Evolutionary conservation across 2,113 vertebrate species (phyloP).

Genomic region (Bostrychus sinensis): DNA sequence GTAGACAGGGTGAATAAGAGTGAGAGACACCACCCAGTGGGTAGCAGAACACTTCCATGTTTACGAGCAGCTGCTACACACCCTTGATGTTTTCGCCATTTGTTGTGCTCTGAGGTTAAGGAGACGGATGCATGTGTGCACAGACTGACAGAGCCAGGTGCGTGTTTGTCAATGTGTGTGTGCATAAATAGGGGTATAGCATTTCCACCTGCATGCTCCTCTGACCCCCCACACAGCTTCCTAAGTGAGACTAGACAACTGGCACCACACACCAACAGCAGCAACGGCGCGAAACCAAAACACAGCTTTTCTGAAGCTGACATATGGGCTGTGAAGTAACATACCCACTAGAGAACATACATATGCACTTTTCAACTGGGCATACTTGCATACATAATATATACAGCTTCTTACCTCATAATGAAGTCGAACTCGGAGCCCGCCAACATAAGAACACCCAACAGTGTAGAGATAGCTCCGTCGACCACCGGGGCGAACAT

Average conservation of each 20-base stretch:
- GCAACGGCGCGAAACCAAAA: conserved; percentile 58
- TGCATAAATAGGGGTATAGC: conserved; percentile 54
- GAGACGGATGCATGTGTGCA: conserved; percentile 47
- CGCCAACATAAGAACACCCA: conserved; percentile 96
- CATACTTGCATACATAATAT: background rate
- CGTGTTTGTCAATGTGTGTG: conserved; percentile 54
- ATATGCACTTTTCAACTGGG: background rate
- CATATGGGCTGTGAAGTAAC: conserved; percentile 62
- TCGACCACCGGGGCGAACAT: conserved; percentile 98
- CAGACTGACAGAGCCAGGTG: conserved; percentile 80
- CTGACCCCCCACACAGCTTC: conserved; percentile 47
- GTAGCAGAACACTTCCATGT: conserved; percentile 80
- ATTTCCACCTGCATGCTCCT: conserved; percentile 74
- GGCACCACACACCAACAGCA: conserved; percentile 46
- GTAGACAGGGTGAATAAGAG: conserved; percentile 34
- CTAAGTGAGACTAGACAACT: conserved; percentile 59
- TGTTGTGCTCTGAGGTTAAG: conserved; percentile 69
- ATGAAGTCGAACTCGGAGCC: conserved; percentile 99
- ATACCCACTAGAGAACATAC: background rate
- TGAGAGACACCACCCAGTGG: conserved; percentile 72
- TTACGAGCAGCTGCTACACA: conserved; percentile 84
- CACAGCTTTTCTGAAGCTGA: conserved; percentile 81
- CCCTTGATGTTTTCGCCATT: conserved; percentile 83
- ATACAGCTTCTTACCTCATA: conserved; percentile 87
- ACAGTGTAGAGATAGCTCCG: conserved; percentile 92